Base-by-base conservation (phyloP, 2,113 vertebrate genomes). In the Brachionichthys hirsutus region DNA sequence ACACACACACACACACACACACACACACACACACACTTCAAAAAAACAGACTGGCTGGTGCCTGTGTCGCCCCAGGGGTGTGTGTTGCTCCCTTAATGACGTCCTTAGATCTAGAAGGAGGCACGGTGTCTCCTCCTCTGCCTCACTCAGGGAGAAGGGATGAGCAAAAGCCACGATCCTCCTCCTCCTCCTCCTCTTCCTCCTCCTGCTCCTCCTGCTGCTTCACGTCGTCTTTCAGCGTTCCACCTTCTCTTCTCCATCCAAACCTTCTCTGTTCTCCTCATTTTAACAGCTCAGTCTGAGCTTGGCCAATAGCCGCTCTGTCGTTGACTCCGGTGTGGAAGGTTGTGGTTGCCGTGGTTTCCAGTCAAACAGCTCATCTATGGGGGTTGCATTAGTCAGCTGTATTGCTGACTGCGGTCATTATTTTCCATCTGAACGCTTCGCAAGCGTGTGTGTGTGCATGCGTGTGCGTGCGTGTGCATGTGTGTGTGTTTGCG, bases 1-100 rank as follows among this genome's bases (percentile, higher is more conserved):
- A 15, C 45, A 15, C 17, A 20, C 48, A 12, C 48, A 18, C 52
- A 20, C 22, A 42, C 46, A 36, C 36, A 34, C 20, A 18, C 41
- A 40, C 19, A 8, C 45, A 30, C 22, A 36, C 38, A 22, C 54
- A 45, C 40, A 49, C 42, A 30, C 40, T 10, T 10, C 77, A 13
- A 75, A 17, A n/a, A 48, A 70, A 67, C 85, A 91, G 89, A 89
- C 88, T 85, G 75, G 48, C 84, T 90, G 89, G 90, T 89, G 89
- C 89, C 89, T 83, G 46, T 22, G 45, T 38, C 62, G 82, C 88
- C 90, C 85, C 82, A 67, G 80, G 86, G 89, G 84, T 82, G 79
- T 71, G 68, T 70, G 63, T 62, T 75, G 70, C 71, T 74, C 70
- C 51, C 57, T 69, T 84, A 86, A 89, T 87, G 87, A 84, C 62